phyloP scores from a whole-genome alignment of 2,888 invertebrate species.

The Halocaridina rubra region DNA sequence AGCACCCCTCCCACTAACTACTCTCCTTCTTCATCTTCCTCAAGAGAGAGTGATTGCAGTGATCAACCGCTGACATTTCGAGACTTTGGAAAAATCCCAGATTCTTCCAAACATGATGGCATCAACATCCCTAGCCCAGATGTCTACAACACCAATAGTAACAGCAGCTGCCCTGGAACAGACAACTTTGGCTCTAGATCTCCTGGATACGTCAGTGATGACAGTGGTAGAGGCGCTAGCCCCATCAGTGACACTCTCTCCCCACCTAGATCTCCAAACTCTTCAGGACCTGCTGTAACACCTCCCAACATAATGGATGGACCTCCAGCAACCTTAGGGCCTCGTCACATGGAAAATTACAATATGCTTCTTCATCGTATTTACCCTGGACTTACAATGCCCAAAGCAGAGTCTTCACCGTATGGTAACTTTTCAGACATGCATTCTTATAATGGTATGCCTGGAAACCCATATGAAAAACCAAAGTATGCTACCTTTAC shows the following conservation, averaged over 20 bases:
- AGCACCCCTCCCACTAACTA: conserved; percentile 19
- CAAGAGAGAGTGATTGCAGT: conserved; percentile 14
- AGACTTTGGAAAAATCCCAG: conserved; percentile 25
- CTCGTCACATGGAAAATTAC: conserved; percentile 16
- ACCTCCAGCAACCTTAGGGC: background rate
- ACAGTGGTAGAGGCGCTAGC: conserved; percentile 60
- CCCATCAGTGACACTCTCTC: conserved; percentile 56
- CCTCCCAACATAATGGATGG: conserved; percentile 39
- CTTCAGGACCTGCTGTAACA: conserved; percentile 44
- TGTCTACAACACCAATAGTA: background rate
- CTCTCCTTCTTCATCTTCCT: conserved; percentile 7
- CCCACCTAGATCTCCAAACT: conserved; percentile 57
- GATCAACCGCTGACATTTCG: conserved; percentile 43
- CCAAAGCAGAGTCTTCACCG: background rate
- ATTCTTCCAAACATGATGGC: background rate
- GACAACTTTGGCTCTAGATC: conserved; percentile 42
- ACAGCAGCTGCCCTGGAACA: background rate
- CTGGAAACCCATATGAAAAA: background rate
- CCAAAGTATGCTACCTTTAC: conserved; percentile 42
- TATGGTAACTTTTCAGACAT: background rate
- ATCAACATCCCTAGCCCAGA: conserved; percentile 23
- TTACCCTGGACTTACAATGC: conserved; percentile 25
- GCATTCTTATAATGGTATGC: background rate
- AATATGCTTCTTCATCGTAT: conserved; percentile 29
- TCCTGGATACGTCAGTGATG: conserved; percentile 61